Evolutionary conservation across 2,888 invertebrate genomes (phyloP).

Genomic region (Agonopterix alstromeriana): DNA sequence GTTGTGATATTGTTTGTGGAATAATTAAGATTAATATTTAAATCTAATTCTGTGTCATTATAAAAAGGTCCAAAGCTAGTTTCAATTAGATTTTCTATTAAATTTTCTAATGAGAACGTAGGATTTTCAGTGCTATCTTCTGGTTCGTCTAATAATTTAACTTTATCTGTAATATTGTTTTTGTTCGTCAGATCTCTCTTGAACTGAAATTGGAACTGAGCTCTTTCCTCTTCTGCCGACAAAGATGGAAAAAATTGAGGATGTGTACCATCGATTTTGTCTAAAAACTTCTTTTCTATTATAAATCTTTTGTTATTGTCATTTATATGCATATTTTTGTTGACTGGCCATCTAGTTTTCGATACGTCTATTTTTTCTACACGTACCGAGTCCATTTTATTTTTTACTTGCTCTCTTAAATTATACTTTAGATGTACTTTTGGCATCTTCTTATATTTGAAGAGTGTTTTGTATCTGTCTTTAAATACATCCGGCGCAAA

Average conservation of each 20-base stretch:
- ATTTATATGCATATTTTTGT: conserved; percentile 19
- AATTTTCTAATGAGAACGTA: conserved; percentile 39
- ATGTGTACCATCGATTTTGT: too few relatives aligned
- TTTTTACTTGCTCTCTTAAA: conserved; percentile 50
- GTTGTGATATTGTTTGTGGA: conserved; percentile 2
- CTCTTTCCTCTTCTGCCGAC: conserved; percentile 6
- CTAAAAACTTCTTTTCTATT: too few relatives aligned
- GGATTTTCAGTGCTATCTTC: conserved; percentile 1
- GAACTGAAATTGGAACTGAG: conserved; percentile 10
- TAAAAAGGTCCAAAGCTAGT: conserved; percentile 28
- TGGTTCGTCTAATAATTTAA: conserved; percentile 19
- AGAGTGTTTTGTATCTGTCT: conserved; percentile 40
- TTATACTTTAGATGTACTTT: conserved; percentile 52
- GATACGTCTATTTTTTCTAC: conserved; percentile 34
- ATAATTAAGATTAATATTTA: conserved; percentile 5
- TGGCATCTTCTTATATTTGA: conserved; percentile 46
- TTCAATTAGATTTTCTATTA: conserved; percentile 47
- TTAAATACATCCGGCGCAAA: conserved; percentile 39
- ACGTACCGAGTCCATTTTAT: conserved; percentile 33
- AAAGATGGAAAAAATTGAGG: too few relatives aligned
- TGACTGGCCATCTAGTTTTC: conserved; percentile 49
- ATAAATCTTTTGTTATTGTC: too few relatives aligned
- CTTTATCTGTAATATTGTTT: conserved; percentile 15
- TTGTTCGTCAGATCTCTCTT: conserved; percentile 40
- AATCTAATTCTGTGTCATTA: conserved; percentile 11